These are phyloP conservation scores for Homarus americanus DNA, from an alignment of 1,140 invertebrate species.

Conservation along the genomic window DNA sequence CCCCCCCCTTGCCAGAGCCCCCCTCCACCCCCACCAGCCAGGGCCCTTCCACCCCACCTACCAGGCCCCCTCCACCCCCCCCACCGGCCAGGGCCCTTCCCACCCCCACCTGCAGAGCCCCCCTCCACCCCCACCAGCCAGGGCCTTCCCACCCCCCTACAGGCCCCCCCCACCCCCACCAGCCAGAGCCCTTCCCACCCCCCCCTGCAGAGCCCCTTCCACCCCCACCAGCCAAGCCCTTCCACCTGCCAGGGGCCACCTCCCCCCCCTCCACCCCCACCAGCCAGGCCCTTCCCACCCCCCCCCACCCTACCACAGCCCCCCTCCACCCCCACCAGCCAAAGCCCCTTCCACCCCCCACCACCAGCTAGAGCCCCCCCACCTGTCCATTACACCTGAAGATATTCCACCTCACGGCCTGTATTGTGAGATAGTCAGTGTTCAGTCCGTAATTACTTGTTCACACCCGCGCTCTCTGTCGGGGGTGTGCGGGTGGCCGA, in stretches of 20 bases:
- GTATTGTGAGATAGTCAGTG: conserved; percentile 36
- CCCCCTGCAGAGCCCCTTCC: too few relatives aligned
- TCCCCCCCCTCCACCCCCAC: background rate
- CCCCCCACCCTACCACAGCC: too few relatives aligned
- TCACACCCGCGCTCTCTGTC: conserved; percentile 10
- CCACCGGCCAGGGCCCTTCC: background rate
- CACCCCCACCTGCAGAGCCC: background rate
- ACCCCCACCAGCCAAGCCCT: too few relatives aligned
- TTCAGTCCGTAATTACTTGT: conserved; percentile 33
- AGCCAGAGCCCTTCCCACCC: background rate
- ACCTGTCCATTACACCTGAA: background rate
- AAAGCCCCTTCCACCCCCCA: too few relatives aligned
- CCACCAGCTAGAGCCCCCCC: too few relatives aligned
- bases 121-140: background rate
- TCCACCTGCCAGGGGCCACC: background rate
- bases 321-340: background rate
- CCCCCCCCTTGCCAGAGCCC: background rate
- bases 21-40: background rate
- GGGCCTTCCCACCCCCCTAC: too few relatives aligned
- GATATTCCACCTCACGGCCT: conserved; percentile 27
- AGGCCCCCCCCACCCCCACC: too few relatives aligned
- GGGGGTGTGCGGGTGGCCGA: background rate
- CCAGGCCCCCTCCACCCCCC: background rate
- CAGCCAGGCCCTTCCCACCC: background rate
- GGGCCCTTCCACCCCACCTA: background rate